These are phyloP conservation scores for Invenusta paracnida DNA, from an alignment of 2,888 invertebrate species.

Conservation along the genomic window DNA sequence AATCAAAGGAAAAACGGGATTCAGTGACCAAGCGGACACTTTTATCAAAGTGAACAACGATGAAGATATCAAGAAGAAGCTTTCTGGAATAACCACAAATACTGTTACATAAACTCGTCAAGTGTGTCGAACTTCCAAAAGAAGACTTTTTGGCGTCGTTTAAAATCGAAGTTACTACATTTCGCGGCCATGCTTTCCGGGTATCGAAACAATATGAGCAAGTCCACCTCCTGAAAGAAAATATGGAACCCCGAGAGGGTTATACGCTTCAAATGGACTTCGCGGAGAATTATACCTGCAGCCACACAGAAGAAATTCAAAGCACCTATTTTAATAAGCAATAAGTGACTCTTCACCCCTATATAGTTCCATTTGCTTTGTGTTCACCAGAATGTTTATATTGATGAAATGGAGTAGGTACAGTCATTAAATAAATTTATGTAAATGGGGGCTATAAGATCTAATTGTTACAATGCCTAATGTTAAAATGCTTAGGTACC, in stretches of 20 bases:
- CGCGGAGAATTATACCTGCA: slow-evolving; percentile 46
- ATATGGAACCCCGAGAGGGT: slow-evolving; percentile 35
- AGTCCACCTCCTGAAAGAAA: slow-evolving; percentile 44
- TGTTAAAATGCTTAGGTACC: too few species aligned
- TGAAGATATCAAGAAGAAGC: not conserved
- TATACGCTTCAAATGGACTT: slow-evolving; percentile 47
- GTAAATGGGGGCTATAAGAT: too few species aligned
- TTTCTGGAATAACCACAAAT: slow-evolving; percentile 12
- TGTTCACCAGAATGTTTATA: too few species aligned
- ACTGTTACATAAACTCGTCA: slow-evolving; percentile 43
- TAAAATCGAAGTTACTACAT: slow-evolving; percentile 37
- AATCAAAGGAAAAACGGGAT: slow-evolving; percentile 25
- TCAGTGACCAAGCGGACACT: slow-evolving; percentile 44
- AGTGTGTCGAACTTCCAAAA: slow-evolving; percentile 11
- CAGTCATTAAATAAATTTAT: too few species aligned
- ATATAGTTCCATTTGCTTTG: too few species aligned
- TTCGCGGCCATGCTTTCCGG: slow-evolving; percentile 40
- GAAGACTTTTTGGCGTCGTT: slow-evolving; percentile 40
- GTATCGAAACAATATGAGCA: slow-evolving; percentile 43
- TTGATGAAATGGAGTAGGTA: too few species aligned
- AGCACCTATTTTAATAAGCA: not conserved
- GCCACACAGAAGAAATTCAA: slow-evolving; percentile 41
- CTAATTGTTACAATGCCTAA: too few species aligned
- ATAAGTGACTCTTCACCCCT: too few species aligned
- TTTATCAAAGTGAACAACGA: slow-evolving; percentile 38